Percentiles rank a stretch among this genome's conserved stretches.
Evolutionary conservation across 2,888 invertebrate species (phyloP).

Genomic region (Campaea margaritaria): DNA sequence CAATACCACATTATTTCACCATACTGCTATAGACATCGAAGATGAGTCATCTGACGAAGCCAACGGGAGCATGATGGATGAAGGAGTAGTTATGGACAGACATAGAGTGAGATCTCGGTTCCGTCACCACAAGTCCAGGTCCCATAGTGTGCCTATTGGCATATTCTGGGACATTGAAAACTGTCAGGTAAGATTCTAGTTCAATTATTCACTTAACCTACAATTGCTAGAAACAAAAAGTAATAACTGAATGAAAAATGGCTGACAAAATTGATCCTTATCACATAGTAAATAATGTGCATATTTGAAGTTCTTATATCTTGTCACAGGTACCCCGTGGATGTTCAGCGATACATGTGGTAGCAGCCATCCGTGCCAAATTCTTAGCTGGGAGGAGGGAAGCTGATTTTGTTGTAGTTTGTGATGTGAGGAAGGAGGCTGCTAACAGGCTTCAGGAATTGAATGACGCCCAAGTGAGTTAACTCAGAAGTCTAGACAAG

Average conservation of each 20-base stretch:
- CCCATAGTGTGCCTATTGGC: conserved; percentile 87
- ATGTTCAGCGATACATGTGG: conserved; percentile 92
- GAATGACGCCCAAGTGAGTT: conserved; percentile 91
- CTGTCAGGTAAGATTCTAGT: conserved; percentile 86
- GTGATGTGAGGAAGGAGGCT: conserved; percentile 94
- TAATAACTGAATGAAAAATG: too few relatives aligned
- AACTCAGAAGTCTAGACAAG: neutral
- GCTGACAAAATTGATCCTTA: too few relatives aligned
- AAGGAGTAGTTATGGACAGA: conserved; percentile 65
- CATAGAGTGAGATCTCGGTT: conserved; percentile 72
- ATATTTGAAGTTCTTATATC: neutral
- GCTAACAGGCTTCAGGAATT: conserved; percentile 91
- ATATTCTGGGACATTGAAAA: conserved; percentile 98
- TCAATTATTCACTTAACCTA: too few relatives aligned
- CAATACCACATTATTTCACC: conserved; percentile 3
- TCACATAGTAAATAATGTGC: too few relatives aligned
- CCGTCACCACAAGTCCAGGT: conserved; percentile 70
- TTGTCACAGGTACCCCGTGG: conserved; percentile 89
- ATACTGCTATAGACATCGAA: conserved; percentile 66
- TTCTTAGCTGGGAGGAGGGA: conserved; percentile 91
- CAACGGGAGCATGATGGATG: conserved; percentile 61
- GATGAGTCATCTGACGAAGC: conserved; percentile 77
- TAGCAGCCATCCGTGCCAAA: conserved; percentile 90
- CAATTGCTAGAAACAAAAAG: too few relatives aligned
- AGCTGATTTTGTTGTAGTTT: conserved; percentile 95